Evolutionary conservation across 1,140 invertebrate species (phyloP), one percentile per base, ranked within the genome.

Genomic region (Anadara kagoshimensis): DNA sequence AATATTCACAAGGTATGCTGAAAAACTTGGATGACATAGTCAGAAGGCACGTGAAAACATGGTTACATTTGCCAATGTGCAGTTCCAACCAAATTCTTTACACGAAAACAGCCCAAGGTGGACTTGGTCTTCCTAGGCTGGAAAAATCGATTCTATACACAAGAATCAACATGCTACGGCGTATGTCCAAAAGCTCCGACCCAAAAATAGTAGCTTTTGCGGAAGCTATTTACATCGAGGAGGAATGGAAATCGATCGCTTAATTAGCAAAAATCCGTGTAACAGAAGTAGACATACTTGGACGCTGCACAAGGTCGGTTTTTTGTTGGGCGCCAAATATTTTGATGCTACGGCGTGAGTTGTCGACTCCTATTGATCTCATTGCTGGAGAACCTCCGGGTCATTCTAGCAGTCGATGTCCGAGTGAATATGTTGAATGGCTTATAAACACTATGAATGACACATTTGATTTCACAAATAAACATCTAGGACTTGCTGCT

Each of bases 311-410:
- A n/a, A n/a, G n/a, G n/a, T n/a, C n/a, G n/a, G n/a, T n/a, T n/a
- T n/a, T n/a, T n/a, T n/a, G n/a, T n/a, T n/a, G n/a, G n/a, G n/a
- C 62, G 14, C 78, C 78, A n/a, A 71, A 73, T 45, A 20, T 57
- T n/a, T 47, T 77, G 24, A 74, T 79, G 68, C 57, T 78, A 29
- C 72, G 75, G n/a, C 47, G 76, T 36, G 75, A 80, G 7, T 67
- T 78, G 41, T 43, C 58, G 11, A 56, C 24, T 20, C 76, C 78
- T 1, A 63, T 80, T 51, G 78, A 78, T 53, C 20, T 80, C 29
- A 70, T 80, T 58, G 59, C 59, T 20, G 72, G 71, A 4, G 44
- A 22, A 41, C 66, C 78, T 8, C 24, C 20, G 18, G 1, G 7
- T 26, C 7, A 18, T 8, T n/a, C n/a, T 18, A 54, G 66, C 22